These are phyloP conservation scores for Sardina pilchardus DNA, from an alignment of 2,113 vertebrate genomes.

Conservation along the genomic window DNA sequence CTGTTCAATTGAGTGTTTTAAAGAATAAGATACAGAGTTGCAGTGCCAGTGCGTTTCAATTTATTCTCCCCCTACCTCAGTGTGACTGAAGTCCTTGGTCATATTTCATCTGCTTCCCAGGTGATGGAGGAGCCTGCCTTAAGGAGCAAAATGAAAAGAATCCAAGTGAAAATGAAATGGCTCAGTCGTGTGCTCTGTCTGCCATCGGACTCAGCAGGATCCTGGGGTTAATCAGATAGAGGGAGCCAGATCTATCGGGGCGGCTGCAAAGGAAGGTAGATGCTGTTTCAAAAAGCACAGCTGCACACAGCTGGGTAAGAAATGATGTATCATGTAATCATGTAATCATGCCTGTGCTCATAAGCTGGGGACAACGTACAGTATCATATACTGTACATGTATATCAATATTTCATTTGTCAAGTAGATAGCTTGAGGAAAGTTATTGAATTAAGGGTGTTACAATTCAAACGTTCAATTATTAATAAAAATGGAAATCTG, in stretches of 20 bases:
- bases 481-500: neutral
- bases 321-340: neutral
- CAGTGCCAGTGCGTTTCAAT: neutral
- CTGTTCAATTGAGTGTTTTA: neutral
- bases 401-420: neutral
- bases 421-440: neutral
- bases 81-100: neutral
- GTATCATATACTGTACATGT: neutral
- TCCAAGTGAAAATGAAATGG: conserved; percentile 55
- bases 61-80: neutral
- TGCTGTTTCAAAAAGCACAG: neutral
- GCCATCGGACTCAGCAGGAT: conserved; percentile 45
- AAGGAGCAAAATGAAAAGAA: conserved; percentile 49
- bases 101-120: conserved; percentile 48
- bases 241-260: conserved; percentile 36
- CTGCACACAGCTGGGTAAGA: neutral
- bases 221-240: conserved; percentile 53
- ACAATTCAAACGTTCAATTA: neutral
- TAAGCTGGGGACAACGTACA: neutral
- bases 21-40: neutral
- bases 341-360: neutral
- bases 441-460: neutral
- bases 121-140: conserved; percentile 41
- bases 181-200: conserved; percentile 43
- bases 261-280: neutral